Conservation (phyloP, 1,140 invertebrate genomes). For the Pseudachorutes palmiensis region DNA sequence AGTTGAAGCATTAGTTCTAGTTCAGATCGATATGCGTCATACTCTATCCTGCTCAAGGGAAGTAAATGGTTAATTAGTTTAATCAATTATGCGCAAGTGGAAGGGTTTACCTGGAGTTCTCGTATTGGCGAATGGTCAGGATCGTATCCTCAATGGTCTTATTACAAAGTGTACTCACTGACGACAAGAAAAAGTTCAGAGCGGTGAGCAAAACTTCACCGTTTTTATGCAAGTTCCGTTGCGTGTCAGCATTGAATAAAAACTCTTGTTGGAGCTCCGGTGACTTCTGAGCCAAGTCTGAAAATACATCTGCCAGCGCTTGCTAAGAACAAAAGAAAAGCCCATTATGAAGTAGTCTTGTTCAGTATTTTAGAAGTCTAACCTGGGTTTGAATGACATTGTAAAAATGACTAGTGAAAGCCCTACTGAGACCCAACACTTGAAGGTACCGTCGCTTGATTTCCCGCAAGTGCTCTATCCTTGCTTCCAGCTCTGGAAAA, state of each 20-base stretch:
- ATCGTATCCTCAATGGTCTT: constrained; percentile 96
- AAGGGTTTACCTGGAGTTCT: constrained; percentile 78
- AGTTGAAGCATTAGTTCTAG: constrained; percentile 64
- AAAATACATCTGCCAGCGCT: constrained; percentile 78
- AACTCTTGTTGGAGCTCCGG: constrained; percentile 92
- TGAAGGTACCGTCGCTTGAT: constrained; percentile 90
- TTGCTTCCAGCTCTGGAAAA: constrained; percentile 68
- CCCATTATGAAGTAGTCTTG: neutral
- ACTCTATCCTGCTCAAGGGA: constrained; percentile 67
- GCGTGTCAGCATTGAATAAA: constrained; percentile 89
- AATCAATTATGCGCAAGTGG: constrained; percentile 67
- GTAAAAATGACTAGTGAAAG: constrained; percentile 78
- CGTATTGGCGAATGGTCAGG: constrained; percentile 84
- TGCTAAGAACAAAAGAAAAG: constrained; percentile 47
- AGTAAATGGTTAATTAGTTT: too few species aligned
- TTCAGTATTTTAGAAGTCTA: constrained; percentile 29
- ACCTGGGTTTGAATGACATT: constrained; percentile 77
- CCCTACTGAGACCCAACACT: constrained; percentile 72
- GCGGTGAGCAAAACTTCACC: constrained; percentile 84
- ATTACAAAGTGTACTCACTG: constrained; percentile 87
- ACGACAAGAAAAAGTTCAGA: constrained; percentile 91
- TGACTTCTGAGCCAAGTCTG: constrained; percentile 87
- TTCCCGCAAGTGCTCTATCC: constrained; percentile 83
- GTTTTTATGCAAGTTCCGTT: constrained; percentile 85
- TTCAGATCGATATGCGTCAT: constrained; percentile 92